These are phyloP conservation scores for Solen grandis DNA, from an alignment of 1,140 invertebrate species.

Conservation along the genomic window DNA sequence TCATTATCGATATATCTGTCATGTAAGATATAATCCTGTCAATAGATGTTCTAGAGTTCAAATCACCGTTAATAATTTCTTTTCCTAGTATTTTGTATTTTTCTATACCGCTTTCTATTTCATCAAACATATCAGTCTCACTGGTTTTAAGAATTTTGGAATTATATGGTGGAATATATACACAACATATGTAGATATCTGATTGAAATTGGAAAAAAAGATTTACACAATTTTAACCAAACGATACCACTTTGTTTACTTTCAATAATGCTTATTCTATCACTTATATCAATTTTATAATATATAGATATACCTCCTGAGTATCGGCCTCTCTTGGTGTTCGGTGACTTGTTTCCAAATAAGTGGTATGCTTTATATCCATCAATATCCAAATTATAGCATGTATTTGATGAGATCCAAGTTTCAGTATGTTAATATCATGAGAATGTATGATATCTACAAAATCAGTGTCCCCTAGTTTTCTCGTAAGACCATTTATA, in stretches of 20 bases:
- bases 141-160: background rate
- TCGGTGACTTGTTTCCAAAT: background rate
- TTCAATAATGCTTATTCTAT: background rate
- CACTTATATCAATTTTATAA: background rate
- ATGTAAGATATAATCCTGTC: background rate
- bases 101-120: background rate
- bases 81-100: background rate
- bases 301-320: background rate
- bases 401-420: background rate
- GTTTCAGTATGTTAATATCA: background rate
- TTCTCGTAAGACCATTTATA: background rate
- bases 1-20: background rate
- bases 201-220: background rate
- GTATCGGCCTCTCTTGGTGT: background rate
- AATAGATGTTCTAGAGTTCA: background rate
- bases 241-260: background rate
- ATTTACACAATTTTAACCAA: background rate
- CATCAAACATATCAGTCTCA: background rate
- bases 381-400: background rate
- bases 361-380: background rate
- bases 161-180: background rate
- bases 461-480: too few species aligned
- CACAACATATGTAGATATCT: background rate
- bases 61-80: background rate
- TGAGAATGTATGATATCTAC: background rate